Percentiles rank a stretch among this genome's conserved stretches.
These are phyloP conservation scores for Diarsia dahlii DNA, from an alignment of 2,888 invertebrate species.

Conservation along the genomic window DNA sequence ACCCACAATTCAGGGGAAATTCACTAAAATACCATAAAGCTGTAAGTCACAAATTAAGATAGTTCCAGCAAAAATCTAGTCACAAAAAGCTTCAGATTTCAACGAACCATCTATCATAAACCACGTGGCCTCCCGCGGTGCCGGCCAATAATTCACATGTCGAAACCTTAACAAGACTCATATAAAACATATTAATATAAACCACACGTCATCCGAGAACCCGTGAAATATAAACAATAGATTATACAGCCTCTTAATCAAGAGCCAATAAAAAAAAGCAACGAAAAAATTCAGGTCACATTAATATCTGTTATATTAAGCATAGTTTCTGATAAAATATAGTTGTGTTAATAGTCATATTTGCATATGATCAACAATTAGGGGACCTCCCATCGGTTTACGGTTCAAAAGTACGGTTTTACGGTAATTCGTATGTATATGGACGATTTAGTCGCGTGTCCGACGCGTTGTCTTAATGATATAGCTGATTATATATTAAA, in stretches of 20 bases:
- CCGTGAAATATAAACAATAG: conserved; percentile 62
- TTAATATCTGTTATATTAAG: conserved; percentile 51
- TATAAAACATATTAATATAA: conserved; percentile 59
- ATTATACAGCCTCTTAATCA: conserved; percentile 61
- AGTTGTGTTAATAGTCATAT: conserved; percentile 77
- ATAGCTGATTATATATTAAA: conserved; percentile 58
- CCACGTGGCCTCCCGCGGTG: conserved; percentile 47
- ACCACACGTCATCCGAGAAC: conserved; percentile 40
- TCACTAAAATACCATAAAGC: neutral
- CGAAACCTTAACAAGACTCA: conserved; percentile 38
- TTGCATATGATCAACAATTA: conserved; percentile 87
- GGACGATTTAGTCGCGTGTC: conserved; percentile 82
- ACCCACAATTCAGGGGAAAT: too few relatives aligned
- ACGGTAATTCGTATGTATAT: conserved; percentile 81
- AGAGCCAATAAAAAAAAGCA: conserved; percentile 40
- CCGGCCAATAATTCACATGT: conserved; percentile 53
- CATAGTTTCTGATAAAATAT: conserved; percentile 63
- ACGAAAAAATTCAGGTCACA: conserved; percentile 52
- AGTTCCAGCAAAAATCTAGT: conserved; percentile 8
- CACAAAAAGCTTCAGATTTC: conserved; percentile 18
- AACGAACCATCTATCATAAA: conserved; percentile 35
- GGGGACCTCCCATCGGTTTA: conserved; percentile 84
- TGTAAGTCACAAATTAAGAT: neutral
- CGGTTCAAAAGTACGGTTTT: conserved; percentile 74
- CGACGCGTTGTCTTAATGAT: conserved; percentile 70